These are phyloP conservation scores for Trichonephila clavipes DNA, from an alignment of 1,140 invertebrate genomes.

Conservation along the genomic window DNA sequence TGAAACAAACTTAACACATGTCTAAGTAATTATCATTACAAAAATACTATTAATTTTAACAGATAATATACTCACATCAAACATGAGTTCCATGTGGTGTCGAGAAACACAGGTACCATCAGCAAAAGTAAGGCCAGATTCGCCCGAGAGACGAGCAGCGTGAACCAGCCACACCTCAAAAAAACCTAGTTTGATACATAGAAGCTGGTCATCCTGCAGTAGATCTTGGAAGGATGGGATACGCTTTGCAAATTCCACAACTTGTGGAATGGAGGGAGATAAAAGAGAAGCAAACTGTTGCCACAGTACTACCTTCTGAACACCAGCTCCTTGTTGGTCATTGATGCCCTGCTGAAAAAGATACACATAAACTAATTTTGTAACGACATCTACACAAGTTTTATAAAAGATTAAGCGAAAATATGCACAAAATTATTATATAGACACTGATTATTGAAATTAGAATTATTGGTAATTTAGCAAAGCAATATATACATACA, in stretches of 20 bases:
- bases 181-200: conserved; percentile 96
- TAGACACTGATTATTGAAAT: no score
- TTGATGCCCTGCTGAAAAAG: conserved; percentile 35
- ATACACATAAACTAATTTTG: not conserved
- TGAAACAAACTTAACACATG: no score
- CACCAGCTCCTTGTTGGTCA: conserved; percentile 78
- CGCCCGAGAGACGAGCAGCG: conserved; percentile 90
- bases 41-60: no score
- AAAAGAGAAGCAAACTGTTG: conserved; percentile 79
- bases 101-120: conserved; percentile 92
- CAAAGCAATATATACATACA: no score
- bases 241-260: conserved; percentile 95
- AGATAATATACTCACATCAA: conserved; percentile 88
- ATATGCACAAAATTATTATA: no score
- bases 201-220: conserved; percentile 94
- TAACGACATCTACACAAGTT: no score
- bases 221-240: conserved; percentile 92
- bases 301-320: conserved; percentile 80
- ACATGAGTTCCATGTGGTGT: conserved; percentile 93
- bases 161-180: conserved; percentile 96
- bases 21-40: no score
- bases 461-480: no score
- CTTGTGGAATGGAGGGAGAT: conserved; percentile 90
- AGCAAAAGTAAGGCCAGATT: conserved; percentile 90
- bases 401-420: no score